Conservation (phyloP, 2,888 invertebrate species). For the Limnephilus rhombicus region DNA sequence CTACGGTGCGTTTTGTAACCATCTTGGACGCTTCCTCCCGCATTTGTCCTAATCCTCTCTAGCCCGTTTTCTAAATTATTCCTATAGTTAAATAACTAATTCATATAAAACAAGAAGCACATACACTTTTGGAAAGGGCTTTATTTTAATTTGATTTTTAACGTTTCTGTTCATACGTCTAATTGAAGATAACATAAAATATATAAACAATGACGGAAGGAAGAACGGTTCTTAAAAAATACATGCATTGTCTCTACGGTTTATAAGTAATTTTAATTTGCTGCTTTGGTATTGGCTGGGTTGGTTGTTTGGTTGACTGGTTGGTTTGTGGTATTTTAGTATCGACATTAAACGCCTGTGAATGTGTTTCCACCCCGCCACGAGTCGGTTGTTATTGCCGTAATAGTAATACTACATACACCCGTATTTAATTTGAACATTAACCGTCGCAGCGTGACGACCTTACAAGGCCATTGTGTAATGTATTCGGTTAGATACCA, state of each 20-base stretch:
- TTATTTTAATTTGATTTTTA: too few relatives aligned
- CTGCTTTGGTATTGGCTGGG: neutral
- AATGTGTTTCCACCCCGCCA: neutral
- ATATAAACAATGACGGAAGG: neutral
- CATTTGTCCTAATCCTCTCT: neutral
- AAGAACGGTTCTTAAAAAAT: neutral
- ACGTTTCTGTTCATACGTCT: too few relatives aligned
- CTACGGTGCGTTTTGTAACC: neutral
- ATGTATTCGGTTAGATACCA: neutral
- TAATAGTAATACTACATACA: neutral
- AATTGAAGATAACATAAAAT: too few relatives aligned
- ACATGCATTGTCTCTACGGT: neutral
- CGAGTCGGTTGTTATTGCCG: neutral
- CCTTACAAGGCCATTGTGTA: conserved; percentile 20
- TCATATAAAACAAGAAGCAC: too few relatives aligned
- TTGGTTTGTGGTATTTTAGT: neutral
- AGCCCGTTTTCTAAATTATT: neutral
- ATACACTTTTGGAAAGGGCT: too few relatives aligned
- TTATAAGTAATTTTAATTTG: neutral
- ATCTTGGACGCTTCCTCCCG: neutral
- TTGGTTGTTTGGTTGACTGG: too few relatives aligned
- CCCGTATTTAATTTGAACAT: conserved; percentile 15
- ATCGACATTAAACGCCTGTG: neutral
- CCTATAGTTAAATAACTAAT: too few relatives aligned
- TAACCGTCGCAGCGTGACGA: conserved; percentile 20